Conservation (phyloP, 2,797 vertebrate species). For the Neopelma chrysocephalum region DNA sequence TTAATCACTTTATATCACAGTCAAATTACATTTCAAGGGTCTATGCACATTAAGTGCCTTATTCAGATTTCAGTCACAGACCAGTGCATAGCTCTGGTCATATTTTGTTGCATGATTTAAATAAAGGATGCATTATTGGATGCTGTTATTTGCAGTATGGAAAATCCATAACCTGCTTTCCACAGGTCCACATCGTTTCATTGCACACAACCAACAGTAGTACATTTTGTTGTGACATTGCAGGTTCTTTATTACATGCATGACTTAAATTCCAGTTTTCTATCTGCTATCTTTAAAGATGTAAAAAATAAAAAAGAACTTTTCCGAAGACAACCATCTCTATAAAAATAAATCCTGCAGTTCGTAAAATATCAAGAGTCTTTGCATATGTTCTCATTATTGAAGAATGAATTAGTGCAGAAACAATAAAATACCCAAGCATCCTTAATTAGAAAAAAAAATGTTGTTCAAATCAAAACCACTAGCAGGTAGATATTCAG, state of each 20-base stretch:
- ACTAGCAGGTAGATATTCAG: neutral
- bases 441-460: neutral
- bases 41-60: slow-evolving; percentile 4
- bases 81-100: neutral
- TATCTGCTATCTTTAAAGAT: neutral
- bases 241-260: neutral
- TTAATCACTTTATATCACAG: slow-evolving; percentile 15
- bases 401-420: neutral
- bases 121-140: neutral
- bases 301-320: neutral
- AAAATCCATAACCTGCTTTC: slow-evolving; percentile 12
- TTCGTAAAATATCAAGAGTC: neutral
- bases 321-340: neutral
- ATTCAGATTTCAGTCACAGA: slow-evolving; percentile 48
- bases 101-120: neutral
- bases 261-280: slow-evolving; percentile 4
- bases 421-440: neutral
- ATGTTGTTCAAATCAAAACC: neutral
- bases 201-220: neutral
- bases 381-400: neutral
- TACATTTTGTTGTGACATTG: neutral
- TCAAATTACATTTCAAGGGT: slow-evolving; percentile 55
- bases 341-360: neutral
- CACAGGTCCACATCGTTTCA: neutral
- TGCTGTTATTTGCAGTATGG: neutral